These are phyloP conservation scores for Netelia fuscicornis DNA, from an alignment of 2,888 invertebrate genomes.

Conservation along the genomic window DNA sequence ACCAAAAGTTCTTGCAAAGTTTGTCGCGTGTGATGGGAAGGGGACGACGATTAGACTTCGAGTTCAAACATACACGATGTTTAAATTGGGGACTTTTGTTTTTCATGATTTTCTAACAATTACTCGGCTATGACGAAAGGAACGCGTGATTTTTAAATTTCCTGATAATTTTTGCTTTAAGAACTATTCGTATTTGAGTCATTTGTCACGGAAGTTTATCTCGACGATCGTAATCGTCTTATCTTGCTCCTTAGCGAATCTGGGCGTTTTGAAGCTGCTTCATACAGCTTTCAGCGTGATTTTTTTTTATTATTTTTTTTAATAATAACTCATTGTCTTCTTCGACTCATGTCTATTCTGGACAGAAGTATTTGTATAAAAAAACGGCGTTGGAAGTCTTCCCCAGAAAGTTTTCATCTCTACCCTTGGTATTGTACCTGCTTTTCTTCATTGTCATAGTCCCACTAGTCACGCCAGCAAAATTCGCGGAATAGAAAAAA, in stretches of 20 bases:
- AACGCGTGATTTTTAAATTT: neutral
- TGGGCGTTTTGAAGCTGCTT: slow-evolving; percentile 68
- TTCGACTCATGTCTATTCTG: too few relatives aligned
- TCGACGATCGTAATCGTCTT: slow-evolving; percentile 25
- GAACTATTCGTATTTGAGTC: neutral
- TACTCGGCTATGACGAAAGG: neutral
- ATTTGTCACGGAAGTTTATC: slow-evolving; percentile 42
- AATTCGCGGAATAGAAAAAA: slow-evolving; percentile 61
- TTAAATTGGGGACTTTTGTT: slow-evolving; percentile 1
- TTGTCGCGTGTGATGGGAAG: neutral
- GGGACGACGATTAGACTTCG: slow-evolving; percentile 3
- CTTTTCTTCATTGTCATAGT: slow-evolving; percentile 41
- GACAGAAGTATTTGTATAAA: slow-evolving; percentile 13
- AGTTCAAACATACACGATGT: slow-evolving; percentile 3
- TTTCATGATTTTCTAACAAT: neutral
- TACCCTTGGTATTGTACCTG: slow-evolving; percentile 22
- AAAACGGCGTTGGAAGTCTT: slow-evolving; percentile 18
- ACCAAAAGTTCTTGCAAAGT: neutral
- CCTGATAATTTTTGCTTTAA: too few relatives aligned
- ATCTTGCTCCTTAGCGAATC: slow-evolving; percentile 20
- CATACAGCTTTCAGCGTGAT: slow-evolving; percentile 72
- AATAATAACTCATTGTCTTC: slow-evolving; percentile 20
- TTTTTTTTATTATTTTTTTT: neutral
- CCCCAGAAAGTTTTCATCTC: neutral
- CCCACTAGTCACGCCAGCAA: slow-evolving; percentile 30